phyloP scores from a whole-genome alignment of 2,113 vertebrate genomes.

The Galemys pyrenaicus region DNA sequence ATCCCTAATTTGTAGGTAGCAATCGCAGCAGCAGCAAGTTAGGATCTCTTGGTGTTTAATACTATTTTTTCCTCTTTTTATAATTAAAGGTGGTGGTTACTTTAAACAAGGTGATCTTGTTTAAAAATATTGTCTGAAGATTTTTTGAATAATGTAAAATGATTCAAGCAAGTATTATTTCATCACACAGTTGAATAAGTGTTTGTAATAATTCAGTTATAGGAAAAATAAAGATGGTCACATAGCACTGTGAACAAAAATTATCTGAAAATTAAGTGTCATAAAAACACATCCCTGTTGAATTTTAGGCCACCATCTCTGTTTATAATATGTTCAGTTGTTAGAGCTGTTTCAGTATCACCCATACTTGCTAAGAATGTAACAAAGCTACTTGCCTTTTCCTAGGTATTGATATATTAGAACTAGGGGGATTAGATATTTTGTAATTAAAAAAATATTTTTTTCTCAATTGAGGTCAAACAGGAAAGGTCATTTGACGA shows the following conservation, averaged over 20 bases:
- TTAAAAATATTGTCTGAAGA: not conserved
- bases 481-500: fast-evolving
- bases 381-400: conserved; percentile 4
- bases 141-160: not conserved
- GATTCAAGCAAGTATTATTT: not conserved
- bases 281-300: not conserved
- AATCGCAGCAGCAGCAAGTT: not conserved
- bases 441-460: not conserved
- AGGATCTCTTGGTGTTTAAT: not conserved
- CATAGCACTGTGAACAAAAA: not conserved
- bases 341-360: not conserved
- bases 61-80: not conserved
- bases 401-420: not conserved
- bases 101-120: not conserved
- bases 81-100: not conserved
- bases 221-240: not conserved
- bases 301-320: not conserved
- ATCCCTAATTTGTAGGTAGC: not conserved
- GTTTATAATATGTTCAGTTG: not conserved
- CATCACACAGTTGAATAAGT: not conserved
- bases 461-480: not conserved
- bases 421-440: not conserved
- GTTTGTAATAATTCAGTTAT: not conserved
- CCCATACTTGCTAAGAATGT: conserved; percentile 8
- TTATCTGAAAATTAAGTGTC: not conserved